Percentiles rank a stretch among this genome's conserved stretches.
These are phyloP conservation scores for Heliconius nattereri DNA, from an alignment of 1,140 invertebrate species.

Conservation along the genomic window DNA sequence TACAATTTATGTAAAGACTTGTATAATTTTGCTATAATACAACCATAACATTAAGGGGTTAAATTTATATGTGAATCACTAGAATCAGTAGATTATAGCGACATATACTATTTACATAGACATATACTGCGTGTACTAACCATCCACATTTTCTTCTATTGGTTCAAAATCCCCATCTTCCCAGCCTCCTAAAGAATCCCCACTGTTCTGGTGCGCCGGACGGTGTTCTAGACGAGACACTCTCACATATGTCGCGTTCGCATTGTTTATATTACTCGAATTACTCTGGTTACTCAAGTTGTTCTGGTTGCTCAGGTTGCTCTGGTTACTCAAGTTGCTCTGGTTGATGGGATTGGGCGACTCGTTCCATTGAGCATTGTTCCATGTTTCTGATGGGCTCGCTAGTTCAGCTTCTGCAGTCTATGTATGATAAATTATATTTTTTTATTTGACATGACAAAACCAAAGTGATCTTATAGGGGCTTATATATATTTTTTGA, in stretches of 20 bases:
- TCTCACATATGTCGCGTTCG: constrained; percentile 70
- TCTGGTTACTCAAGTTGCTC: not conserved
- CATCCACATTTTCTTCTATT: constrained; percentile 83
- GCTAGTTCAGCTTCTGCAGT: constrained; percentile 77
- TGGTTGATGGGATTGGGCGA: constrained; percentile 34
- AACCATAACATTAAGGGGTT: no score
- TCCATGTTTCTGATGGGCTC: constrained; percentile 80
- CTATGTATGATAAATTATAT: constrained; percentile 45
- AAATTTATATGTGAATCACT: no score
- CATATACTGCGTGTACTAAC: constrained; percentile 37
- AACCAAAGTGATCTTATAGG: no score
- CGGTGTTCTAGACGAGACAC: constrained; percentile 57
- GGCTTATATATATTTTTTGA: no score
- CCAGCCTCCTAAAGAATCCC: constrained; percentile 84
- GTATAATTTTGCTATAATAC: no score
- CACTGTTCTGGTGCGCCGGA: constrained; percentile 80
- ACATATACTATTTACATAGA: no score
- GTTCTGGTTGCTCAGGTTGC: constrained; percentile 1
- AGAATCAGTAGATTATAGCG: no score
- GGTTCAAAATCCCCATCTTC: constrained; percentile 91
- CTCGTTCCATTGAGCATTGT: constrained; percentile 79
- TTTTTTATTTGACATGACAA: no score
- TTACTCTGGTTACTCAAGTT: not conserved
- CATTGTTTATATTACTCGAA: constrained; percentile 62
- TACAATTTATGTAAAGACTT: no score